Conservation (phyloP, 2,888 invertebrate genomes). For the Scaptomyza reducta region DNA sequence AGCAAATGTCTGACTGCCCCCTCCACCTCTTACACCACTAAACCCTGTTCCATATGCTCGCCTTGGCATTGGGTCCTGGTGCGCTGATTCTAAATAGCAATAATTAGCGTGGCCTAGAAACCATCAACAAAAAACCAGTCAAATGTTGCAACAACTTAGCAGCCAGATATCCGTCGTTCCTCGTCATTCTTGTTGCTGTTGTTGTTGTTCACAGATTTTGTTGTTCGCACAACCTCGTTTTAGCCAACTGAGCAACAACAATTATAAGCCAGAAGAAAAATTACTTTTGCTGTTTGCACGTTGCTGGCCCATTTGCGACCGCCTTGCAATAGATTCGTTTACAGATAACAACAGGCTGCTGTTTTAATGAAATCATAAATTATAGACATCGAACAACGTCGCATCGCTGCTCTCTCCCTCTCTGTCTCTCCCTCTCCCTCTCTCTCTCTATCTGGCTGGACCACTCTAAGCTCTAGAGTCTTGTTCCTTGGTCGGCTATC, state of each 20-base stretch:
- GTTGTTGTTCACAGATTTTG: constrained; percentile 32
- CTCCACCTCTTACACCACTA: background rate
- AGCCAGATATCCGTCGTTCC: constrained; percentile 45
- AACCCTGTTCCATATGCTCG: constrained; percentile 4
- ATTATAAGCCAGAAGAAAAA: constrained; percentile 76
- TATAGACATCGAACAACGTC: constrained; percentile 71
- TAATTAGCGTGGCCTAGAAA: constrained; percentile 80
- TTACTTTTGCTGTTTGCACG: constrained; percentile 80
- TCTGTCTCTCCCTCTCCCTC: background rate
- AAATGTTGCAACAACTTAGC: constrained; percentile 53
- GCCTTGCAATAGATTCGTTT: constrained; percentile 79
- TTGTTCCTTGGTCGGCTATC: constrained; percentile 49
- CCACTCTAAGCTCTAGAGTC: background rate
- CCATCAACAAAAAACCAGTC: constrained; percentile 64
- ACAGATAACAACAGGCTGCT: constrained; percentile 81
- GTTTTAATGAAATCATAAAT: constrained; percentile 84
- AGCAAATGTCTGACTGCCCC: background rate
- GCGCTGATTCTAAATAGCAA: constrained; percentile 78
- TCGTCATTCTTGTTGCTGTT: background rate
- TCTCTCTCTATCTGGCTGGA: background rate
- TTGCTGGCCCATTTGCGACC: constrained; percentile 70
- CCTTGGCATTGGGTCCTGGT: constrained; percentile 56
- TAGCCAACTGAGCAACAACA: constrained; percentile 46
- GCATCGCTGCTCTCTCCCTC: background rate
- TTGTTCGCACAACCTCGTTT: constrained; percentile 46